These are phyloP conservation scores for Crenichthys baileyi DNA, from an alignment of 2,797 vertebrate species.

Conservation along the genomic window DNA sequence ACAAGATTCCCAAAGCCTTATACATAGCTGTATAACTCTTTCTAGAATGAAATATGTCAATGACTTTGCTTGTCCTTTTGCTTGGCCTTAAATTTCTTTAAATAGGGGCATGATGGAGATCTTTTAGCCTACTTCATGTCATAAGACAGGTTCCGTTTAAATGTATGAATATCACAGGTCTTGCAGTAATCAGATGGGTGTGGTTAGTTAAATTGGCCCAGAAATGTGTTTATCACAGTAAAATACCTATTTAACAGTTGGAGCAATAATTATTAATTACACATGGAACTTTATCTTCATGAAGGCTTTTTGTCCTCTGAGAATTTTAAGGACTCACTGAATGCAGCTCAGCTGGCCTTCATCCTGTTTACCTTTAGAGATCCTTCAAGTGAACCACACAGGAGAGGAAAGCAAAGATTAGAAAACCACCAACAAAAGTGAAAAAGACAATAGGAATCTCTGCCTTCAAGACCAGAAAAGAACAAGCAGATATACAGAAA, in stretches of 20 bases:
- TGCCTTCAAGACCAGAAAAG: constrained; percentile 2
- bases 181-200: no score
- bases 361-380: constrained; percentile 24
- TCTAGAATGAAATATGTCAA: background rate
- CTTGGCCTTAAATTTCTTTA: background rate
- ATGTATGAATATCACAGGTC: no score
- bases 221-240: background rate
- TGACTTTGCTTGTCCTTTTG: background rate
- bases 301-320: constrained; percentile 21
- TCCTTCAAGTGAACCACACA: background rate
- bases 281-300: background rate
- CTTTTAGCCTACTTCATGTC: background rate
- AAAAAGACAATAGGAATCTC: background rate
- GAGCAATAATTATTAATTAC: background rate
- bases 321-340: constrained; percentile 23
- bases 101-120: background rate
- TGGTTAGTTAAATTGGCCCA: background rate
- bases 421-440: background rate
- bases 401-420: constrained; percentile 10
- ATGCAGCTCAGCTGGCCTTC: constrained; percentile 30
- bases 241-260: background rate
- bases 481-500: constrained; percentile 2
- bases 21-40: no score
- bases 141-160: no score
- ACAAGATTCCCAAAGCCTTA: no score